Percentiles rank a stretch among this genome's conserved stretches.
Conservation (phyloP, 2,888 invertebrate species). For the Zhuqinia jingwanae region DNA sequence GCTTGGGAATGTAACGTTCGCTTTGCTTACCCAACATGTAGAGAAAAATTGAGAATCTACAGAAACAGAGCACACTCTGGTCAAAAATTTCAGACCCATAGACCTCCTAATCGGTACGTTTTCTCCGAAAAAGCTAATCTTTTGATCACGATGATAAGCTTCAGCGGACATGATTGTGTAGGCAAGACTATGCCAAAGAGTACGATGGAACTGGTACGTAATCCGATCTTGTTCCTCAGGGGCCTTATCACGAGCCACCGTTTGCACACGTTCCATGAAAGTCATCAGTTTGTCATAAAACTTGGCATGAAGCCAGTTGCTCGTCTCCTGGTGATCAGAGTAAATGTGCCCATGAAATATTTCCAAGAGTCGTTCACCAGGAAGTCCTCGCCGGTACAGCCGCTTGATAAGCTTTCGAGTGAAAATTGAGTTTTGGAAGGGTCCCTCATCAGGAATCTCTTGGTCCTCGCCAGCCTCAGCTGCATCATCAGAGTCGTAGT, state of each 20-base stretch:
- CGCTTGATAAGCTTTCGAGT: conserved; percentile 66
- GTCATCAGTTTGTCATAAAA: conserved; percentile 66
- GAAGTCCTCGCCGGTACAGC: conserved; percentile 60
- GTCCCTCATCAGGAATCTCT: conserved; percentile 62
- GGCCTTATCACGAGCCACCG: conserved; percentile 63
- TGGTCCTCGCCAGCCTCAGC: conserved; percentile 59
- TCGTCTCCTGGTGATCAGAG: conserved; percentile 65
- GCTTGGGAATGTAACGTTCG: too few relatives aligned
- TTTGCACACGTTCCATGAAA: conserved; percentile 66
- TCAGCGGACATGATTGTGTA: conserved; percentile 91
- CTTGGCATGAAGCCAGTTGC: conserved; percentile 68
- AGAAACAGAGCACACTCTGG: conserved; percentile 68
- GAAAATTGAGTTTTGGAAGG: conserved; percentile 67
- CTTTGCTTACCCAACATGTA: conserved; percentile 66
- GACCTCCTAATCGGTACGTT: conserved; percentile 76
- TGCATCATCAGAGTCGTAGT: conserved; percentile 65
- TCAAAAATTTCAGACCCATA: conserved; percentile 74
- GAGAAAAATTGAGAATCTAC: conserved; percentile 69
- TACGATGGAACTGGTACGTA: conserved; percentile 81
- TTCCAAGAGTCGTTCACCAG: conserved; percentile 61
- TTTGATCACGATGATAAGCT: conserved; percentile 83
- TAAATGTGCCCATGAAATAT: conserved; percentile 68
- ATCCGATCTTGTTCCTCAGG: conserved; percentile 60
- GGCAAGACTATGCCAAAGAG: conserved; percentile 83
- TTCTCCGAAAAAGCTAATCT: conserved; percentile 77